phyloP scores from a whole-genome alignment of 1,140 invertebrate genomes.

The Zaprionus vittiger region DNA sequence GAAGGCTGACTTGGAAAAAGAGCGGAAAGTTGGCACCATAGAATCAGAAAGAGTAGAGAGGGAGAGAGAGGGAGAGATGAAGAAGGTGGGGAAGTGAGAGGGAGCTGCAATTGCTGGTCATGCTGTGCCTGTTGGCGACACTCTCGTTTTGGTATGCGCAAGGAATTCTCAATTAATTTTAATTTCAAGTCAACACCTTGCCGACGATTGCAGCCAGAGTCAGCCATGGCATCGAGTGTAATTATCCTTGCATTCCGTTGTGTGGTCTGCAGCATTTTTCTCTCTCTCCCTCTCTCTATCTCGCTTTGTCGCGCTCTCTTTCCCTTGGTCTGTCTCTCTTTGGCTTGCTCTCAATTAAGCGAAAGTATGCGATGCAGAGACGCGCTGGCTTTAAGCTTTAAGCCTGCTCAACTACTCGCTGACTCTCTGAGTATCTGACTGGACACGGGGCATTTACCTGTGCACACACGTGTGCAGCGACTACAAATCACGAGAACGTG shows the following conservation, averaged over 20 bases:
- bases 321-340: not conserved
- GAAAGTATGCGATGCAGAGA: slow-evolving; percentile 47
- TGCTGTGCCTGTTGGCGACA: slow-evolving; percentile 54
- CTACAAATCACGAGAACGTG: slow-evolving; percentile 62
- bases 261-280: slow-evolving; percentile 41
- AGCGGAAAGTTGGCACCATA: slow-evolving; percentile 24
- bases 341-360: slow-evolving; percentile 45
- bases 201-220: slow-evolving; percentile 53
- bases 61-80: not conserved
- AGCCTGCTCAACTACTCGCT: slow-evolving; percentile 14
- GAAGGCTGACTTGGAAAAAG: slow-evolving; percentile 15
- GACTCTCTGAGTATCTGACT: slow-evolving; percentile 10
- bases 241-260: slow-evolving; percentile 71
- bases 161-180: slow-evolving; percentile 76
- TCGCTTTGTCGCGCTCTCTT: slow-evolving; percentile 6
- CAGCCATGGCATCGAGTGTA: slow-evolving; percentile 50
- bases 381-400: slow-evolving; percentile 38
- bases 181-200: slow-evolving; percentile 77
- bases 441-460: slow-evolving; percentile 52
- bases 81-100: not conserved
- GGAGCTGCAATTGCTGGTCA: slow-evolving; percentile 19
- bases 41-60: not conserved
- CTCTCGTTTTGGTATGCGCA: slow-evolving; percentile 65
- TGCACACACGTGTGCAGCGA: slow-evolving; percentile 37
- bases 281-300: slow-evolving; percentile 20